Base-by-base conservation (phyloP, 2,113 vertebrate species). In the Elgaria multicarinata region DNA sequence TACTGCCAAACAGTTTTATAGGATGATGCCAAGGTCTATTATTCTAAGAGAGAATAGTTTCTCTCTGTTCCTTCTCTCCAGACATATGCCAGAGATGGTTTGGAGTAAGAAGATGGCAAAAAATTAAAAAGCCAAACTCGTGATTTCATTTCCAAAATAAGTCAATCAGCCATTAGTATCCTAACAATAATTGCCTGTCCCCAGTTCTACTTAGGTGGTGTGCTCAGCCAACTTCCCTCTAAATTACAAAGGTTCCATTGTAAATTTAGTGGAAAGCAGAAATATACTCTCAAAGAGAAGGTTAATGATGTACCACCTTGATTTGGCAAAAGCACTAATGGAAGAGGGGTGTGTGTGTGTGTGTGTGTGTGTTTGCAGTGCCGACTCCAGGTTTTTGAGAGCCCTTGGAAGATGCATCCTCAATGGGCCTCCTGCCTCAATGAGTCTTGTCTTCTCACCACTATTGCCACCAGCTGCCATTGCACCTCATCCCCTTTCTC, bases 21-120 rank as follows among this genome's bases (percentile, higher is more conserved):
- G 87, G 46, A 55, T 55, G 66, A 79, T 26, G 28, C 36, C 50
- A 80, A 71, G 26, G 55, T 81, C 53, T 72, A 31, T 18, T 55
- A 26, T 80, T 81, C 77, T 88, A 79, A 82, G 28, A 62, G 66
- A 72, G 69, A 74, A 88, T 72, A 62, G 58, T 58, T 62, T n/a
- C 50, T 44, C 76, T 26, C 39, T 66, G 42, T 87, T 77, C 58
- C 64, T 78, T 87, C 74, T 66, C 55, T 74, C 50, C 78, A 82
- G 44, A 55, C 18, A 46, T 74, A 82, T 74, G 55, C 44, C 78
- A 88, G 28, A 33, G n/a, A 71, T 71, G 24, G 14, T 58, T 81
- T 42, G 66, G 33, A 88, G 36, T 39, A 72, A 50, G 18, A 76
- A 77, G 53, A 77, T 80, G 64, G 42, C 8, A 75, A 31, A 1